phyloP scores from a whole-genome alignment of 2,888 invertebrate species.

The Drosophila maculinotata region DNA sequence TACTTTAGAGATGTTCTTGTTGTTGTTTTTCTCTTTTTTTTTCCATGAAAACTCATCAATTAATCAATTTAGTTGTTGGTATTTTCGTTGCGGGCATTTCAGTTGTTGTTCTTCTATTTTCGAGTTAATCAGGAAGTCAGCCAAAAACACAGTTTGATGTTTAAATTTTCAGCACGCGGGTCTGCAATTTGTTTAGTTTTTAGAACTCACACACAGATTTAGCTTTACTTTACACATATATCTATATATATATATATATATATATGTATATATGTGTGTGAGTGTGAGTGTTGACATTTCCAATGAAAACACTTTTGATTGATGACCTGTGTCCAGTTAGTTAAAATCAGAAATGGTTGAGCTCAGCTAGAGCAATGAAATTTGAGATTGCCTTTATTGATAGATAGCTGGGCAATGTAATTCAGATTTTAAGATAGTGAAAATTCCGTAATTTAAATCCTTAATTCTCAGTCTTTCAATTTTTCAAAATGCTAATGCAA shows the following conservation, averaged over 20 bases:
- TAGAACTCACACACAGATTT: constrained; percentile 23
- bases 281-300: constrained; percentile 65
- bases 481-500: too few relatives aligned
- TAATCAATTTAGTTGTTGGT: constrained; percentile 70
- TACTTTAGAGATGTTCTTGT: constrained; percentile 44
- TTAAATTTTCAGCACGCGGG: constrained; percentile 66
- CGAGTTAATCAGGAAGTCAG: constrained; percentile 76
- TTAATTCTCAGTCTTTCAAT: too few relatives aligned
- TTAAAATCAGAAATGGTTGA: constrained; percentile 15
- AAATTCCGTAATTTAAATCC: too few relatives aligned
- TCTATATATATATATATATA: constrained; percentile 14
- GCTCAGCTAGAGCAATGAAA: constrained; percentile 29
- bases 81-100: constrained; percentile 55
- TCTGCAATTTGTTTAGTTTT: constrained; percentile 71
- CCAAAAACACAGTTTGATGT: constrained; percentile 66
- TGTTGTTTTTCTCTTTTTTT: constrained; percentile 20
- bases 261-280: constrained; percentile 17
- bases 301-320: constrained; percentile 65
- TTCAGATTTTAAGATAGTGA: constrained; percentile 16
- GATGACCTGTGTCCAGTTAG: constrained; percentile 58
- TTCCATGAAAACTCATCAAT: constrained; percentile 74
- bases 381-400: constrained; percentile 33
- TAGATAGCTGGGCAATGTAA: constrained; percentile 12
- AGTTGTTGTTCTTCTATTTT: constrained; percentile 48
- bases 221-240: constrained; percentile 3